phyloP scores from a whole-genome alignment of 2,888 invertebrate genomes.

The Chrysolina oricalcia region DNA sequence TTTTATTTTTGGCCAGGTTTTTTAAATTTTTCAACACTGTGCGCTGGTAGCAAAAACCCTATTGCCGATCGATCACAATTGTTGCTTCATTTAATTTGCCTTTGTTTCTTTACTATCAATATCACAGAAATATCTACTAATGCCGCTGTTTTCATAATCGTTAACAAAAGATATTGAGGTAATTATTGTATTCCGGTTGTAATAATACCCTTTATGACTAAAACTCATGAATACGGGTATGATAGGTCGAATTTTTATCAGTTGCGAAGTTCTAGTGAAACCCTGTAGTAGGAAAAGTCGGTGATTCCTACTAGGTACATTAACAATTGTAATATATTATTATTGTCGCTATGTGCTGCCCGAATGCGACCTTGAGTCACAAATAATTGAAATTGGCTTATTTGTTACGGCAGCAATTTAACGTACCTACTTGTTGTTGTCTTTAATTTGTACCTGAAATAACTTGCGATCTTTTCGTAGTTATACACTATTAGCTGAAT shows the following conservation, averaged over 20 bases:
- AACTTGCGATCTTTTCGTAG: background rate
- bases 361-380: background rate
- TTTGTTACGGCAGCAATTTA: background rate
- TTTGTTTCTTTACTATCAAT: too few species aligned
- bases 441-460: background rate
- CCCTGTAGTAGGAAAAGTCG: background rate
- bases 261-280: background rate
- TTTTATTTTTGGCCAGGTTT: too few species aligned
- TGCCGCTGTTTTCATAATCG: too few species aligned
- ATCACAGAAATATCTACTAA: too few species aligned
- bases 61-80: too few species aligned
- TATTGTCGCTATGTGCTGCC: background rate
- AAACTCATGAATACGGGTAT: background rate
- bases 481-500: background rate
- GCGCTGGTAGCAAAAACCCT: too few species aligned
- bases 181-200: too few species aligned
- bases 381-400: background rate
- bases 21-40: too few species aligned
- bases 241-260: background rate
- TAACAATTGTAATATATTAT: background rate
- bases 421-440: background rate
- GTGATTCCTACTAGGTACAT: slow-evolving; percentile 3
- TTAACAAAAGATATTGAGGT: too few species aligned
- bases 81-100: too few species aligned
- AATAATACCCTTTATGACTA: too few species aligned